Base-by-base conservation (phyloP, 1,140 invertebrate genomes). In the Eupristina koningsbergeri region DNA sequence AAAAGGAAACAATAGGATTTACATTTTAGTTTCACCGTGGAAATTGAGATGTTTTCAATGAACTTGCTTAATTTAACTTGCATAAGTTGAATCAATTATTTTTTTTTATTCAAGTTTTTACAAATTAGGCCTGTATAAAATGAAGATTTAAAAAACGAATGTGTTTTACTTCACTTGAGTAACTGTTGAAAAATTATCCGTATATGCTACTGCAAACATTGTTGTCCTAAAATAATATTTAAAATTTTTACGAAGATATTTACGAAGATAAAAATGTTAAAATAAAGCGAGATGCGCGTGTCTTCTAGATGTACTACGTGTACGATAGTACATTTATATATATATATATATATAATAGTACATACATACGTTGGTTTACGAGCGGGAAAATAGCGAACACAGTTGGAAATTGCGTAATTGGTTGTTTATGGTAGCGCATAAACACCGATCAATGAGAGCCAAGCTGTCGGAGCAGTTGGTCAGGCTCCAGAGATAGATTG, bases 361-460 rank as follows among this genome's bases (percentile, higher is more conserved):
- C n/a, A n/a, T n/a, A n/a, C n/a, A 0, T 58, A 77, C 34, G n/a
- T 41, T 67, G 3, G 17, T 71, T 41, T 50, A 47, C 31, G 19
- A 34, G 41, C 67, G 34, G 13, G 29, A 80, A 50, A 74, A 13
- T 50, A 3, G 47, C 41, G 64, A 58, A 39, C 47, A 58, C 26
- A 17, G 63, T 76, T 84, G 84, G 58, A 80, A 83, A 89, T 90
- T 90, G 88, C 87, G 86, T 89, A 90, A 90, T 88, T 84, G 84
- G 88, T 89, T 89, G 88, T 90, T 90, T 90, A 89, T 88, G 88
- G 86, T 87, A 85, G 86, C 86, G 87, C 86, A 88, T 89, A 89
- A 90, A 89, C 88, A 88, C 84, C 88, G 86, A 89, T 89, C 88
- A 89, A 89, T 88, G 88, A 78, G 84, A 86, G 75, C 78, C 39